Evolutionary conservation across 2,888 invertebrate species (phyloP).

Genomic region (Agriopis marginaria): DNA sequence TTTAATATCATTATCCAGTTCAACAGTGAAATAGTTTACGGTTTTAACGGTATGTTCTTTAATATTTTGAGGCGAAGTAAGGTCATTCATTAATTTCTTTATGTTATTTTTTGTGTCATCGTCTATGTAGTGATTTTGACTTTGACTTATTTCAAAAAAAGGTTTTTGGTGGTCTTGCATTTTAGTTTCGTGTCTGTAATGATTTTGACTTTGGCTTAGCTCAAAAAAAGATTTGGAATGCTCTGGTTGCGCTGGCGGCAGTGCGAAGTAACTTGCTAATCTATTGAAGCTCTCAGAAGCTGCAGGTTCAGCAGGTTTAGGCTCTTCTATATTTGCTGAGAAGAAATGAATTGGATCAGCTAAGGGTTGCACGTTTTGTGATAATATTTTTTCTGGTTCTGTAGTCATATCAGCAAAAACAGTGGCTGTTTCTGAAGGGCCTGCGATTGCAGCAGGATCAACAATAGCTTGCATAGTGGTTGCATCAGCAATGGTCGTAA

Average conservation of each 20-base stretch:
- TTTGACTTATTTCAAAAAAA: conserved; percentile 79
- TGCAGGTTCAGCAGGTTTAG: conserved; percentile 22
- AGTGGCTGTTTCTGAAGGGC: conserved; percentile 21
- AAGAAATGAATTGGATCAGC: conserved; percentile 73
- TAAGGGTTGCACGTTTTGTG: conserved; percentile 42
- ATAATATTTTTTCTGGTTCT: conserved; percentile 27
- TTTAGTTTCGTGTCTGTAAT: conserved; percentile 63
- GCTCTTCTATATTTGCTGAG: conserved; percentile 39
- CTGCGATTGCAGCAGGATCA: conserved; percentile 9
- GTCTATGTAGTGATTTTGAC: conserved; percentile 46
- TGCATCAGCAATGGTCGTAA: background rate
- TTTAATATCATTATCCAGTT: conserved; percentile 56
- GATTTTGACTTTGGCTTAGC: conserved; percentile 78
- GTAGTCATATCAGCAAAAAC: conserved; percentile 1
- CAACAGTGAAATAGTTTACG: conserved; percentile 73
- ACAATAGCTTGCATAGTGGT: conserved; percentile 2
- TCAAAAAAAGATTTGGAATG: conserved; percentile 83
- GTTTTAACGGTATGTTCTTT: conserved; percentile 64
- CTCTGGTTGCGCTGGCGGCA: conserved; percentile 71
- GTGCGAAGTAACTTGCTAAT: conserved; percentile 76
- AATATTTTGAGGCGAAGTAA: conserved; percentile 65
- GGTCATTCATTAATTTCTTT: conserved; percentile 68
- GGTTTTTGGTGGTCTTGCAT: conserved; percentile 42
- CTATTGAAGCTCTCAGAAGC: conserved; percentile 63
- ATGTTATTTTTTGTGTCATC: conserved; percentile 50